A percentile compares a stretch with the other conserved stretches of the same genome.
Conservation (phyloP, 2,888 invertebrate species). For the Heliconius aoede region DNA sequence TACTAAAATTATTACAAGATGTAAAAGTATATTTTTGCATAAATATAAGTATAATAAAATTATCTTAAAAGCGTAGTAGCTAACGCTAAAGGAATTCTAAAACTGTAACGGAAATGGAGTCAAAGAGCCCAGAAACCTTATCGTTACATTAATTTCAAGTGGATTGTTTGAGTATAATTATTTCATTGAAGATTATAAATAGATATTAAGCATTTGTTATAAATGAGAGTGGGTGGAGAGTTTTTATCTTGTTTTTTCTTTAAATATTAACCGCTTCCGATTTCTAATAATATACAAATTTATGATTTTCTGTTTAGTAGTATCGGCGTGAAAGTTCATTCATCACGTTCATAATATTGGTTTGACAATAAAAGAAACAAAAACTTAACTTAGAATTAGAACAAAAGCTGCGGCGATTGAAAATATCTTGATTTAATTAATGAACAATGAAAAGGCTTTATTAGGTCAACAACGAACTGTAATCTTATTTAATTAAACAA, state of each 20-base stretch:
- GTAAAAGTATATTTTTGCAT: slow-evolving; percentile 17
- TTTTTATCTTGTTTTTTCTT: too few relatives aligned
- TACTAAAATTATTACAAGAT: slow-evolving; percentile 1
- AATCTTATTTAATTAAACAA: neutral
- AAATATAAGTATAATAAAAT: slow-evolving; percentile 1
- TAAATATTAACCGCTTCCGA: too few relatives aligned
- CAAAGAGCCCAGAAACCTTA: neutral
- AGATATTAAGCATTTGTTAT: neutral
- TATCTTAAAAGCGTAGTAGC: slow-evolving; percentile 9
- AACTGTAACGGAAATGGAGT: slow-evolving; percentile 16
- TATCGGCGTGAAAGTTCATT: too few relatives aligned
- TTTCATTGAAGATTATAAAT: slow-evolving; percentile 10
- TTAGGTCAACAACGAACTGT: neutral
- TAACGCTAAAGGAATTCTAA: slow-evolving; percentile 3
- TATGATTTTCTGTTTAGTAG: too few relatives aligned
- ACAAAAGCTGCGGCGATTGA: slow-evolving; percentile 2
- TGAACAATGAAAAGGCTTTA: neutral
- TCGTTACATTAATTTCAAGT: slow-evolving; percentile 6
- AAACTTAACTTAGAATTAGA: slow-evolving; percentile 2
- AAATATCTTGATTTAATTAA: slow-evolving; percentile 10
- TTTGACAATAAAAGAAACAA: neutral
- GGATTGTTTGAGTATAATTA: neutral
- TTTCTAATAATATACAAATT: too few relatives aligned
- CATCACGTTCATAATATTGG: too few relatives aligned
- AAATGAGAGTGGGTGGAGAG: neutral